Evolutionary conservation across 37 sponge, comb jelly and placozoan genomes (phyloP).

Genomic region (Haliclona indistincta): DNA sequence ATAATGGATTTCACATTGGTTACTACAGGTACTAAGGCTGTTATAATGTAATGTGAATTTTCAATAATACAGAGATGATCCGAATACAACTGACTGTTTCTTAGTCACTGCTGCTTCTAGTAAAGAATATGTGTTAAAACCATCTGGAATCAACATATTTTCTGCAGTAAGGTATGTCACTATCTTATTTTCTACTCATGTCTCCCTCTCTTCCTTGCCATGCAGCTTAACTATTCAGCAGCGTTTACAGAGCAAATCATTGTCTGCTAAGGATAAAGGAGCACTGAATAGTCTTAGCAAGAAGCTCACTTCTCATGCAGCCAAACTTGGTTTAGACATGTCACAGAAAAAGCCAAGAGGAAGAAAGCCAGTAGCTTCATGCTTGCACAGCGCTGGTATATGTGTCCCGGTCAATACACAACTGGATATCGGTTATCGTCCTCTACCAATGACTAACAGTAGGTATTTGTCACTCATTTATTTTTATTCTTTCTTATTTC

Average conservation of each 20-base stretch:
- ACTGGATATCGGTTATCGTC: slow-evolving; percentile 84
- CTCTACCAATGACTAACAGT: slow-evolving; percentile 75
- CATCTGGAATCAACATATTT: slow-evolving; percentile 54
- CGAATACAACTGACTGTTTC: slow-evolving; percentile 31
- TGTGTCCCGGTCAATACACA: slow-evolving; percentile 71
- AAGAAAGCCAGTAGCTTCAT: slow-evolving; percentile 31
- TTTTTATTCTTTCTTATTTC: not conserved
- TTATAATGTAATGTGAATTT: not conserved
- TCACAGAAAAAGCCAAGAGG: slow-evolving; percentile 1
- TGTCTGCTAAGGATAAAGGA: not conserved
- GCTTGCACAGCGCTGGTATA: slow-evolving; percentile 78
- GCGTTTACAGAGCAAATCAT: slow-evolving; percentile 1
- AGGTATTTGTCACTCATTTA: slow-evolving; percentile 2
- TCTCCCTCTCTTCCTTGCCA: too few relatives aligned
- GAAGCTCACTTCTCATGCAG: not conserved
- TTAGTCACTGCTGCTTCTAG: slow-evolving; percentile 44
- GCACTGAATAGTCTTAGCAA: not conserved
- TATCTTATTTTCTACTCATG: not conserved
- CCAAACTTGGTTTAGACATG: not conserved
- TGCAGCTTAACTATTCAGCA: too few relatives aligned
- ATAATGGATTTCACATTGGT: slow-evolving; percentile 63
- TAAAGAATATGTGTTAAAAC: slow-evolving; percentile 38
- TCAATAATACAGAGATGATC: slow-evolving; percentile 62
- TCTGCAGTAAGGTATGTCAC: slow-evolving; percentile 54
- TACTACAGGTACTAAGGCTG: slow-evolving; percentile 59